A percentile compares a stretch with the other conserved stretches of the same genome.
Conservation (phyloP, 2,113 vertebrate species). For the Numenius arquata region DNA sequence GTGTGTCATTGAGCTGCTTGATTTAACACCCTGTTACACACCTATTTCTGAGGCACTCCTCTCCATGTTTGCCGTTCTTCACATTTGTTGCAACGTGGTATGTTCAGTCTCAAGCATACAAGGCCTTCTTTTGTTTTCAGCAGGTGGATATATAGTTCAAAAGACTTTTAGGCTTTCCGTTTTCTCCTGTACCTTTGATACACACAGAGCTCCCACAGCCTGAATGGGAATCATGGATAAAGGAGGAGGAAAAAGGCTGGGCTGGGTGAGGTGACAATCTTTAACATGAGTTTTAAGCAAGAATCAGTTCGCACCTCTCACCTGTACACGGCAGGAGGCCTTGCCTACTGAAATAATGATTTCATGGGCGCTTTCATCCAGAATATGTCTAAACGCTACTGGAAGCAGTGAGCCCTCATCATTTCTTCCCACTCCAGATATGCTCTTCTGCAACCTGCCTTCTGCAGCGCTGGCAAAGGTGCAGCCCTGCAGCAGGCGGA, state of each 20-base stretch:
- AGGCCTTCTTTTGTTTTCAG: background rate
- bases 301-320: background rate
- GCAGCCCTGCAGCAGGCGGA: background rate
- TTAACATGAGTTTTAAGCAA: background rate
- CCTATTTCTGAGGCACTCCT: background rate
- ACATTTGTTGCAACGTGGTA: background rate
- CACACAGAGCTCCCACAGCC: background rate
- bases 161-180: background rate
- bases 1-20: background rate
- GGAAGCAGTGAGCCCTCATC: background rate
- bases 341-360: background rate
- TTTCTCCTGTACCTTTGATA: background rate
- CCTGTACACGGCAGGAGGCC: background rate
- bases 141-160: background rate
- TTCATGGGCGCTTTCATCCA: background rate
- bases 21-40: background rate
- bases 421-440: background rate
- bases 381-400: background rate
- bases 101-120: background rate
- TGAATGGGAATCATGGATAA: background rate
- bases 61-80: background rate
- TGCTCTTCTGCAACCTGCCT: background rate
- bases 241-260: background rate
- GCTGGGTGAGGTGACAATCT: background rate
- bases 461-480: background rate